phyloP scores from a whole-genome alignment of 1,140 invertebrate genomes.

The Camponotus vicinus region DNA sequence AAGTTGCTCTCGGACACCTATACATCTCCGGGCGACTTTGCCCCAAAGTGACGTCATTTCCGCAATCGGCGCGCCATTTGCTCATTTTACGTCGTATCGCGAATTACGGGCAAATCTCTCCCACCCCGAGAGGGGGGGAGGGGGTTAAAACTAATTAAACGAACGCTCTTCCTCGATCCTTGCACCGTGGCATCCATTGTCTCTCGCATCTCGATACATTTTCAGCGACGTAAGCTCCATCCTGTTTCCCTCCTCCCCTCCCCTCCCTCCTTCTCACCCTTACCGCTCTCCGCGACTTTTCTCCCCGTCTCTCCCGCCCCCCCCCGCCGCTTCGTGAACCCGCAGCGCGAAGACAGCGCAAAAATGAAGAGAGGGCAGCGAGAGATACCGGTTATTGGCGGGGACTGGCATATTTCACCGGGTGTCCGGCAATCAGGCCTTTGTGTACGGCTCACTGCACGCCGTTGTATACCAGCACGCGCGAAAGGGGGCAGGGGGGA shows the following conservation, averaged over 20 bases:
- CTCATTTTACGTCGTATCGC: background rate
- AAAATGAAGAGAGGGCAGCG: constrained; percentile 67
- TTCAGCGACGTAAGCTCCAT: constrained; percentile 52
- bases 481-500: background rate
- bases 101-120: background rate
- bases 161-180: background rate
- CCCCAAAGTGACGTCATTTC: background rate
- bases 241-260: constrained; percentile 39
- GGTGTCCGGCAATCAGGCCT: constrained; percentile 78
- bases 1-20: background rate
- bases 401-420: constrained; percentile 81
- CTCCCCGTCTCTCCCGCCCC: background rate
- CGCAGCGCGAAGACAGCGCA: constrained; percentile 60
- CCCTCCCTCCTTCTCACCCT: constrained; percentile 9
- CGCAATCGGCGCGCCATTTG: too few relatives aligned
- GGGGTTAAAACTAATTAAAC: too few relatives aligned
- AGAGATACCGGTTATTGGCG: constrained; percentile 81
- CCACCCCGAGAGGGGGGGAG: too few relatives aligned
- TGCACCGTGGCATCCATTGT: constrained; percentile 53
- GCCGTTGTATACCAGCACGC: constrained; percentile 54
- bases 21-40: background rate
- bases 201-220: constrained; percentile 56
- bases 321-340: constrained; percentile 13
- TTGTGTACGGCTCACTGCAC: constrained; percentile 73
- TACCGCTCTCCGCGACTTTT: constrained; percentile 3